Evolutionary conservation across 2,888 invertebrate genomes (phyloP).

Genomic region (Chrysopilus asiliformis): DNA sequence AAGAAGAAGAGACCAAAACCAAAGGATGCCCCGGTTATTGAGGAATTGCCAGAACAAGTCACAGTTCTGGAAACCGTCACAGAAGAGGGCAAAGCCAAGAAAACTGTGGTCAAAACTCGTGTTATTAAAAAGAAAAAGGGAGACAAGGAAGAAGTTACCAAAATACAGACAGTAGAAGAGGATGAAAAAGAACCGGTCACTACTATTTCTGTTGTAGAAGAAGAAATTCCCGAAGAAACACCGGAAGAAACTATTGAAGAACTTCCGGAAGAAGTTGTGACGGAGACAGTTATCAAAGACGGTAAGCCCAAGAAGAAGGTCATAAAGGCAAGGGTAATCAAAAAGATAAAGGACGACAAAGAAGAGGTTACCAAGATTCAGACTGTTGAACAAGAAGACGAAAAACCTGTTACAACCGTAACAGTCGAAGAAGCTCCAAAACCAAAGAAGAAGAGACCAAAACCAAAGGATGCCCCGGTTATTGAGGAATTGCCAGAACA

Average conservation of each 20-base stretch:
- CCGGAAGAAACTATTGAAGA: constrained; percentile 18
- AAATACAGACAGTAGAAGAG: constrained; percentile 26
- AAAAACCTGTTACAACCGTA: constrained; percentile 16
- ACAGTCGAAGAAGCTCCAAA: constrained; percentile 21
- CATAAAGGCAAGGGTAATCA: constrained; percentile 25
- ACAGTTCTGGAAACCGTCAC: constrained; percentile 23
- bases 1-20: constrained; percentile 20
- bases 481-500: constrained; percentile 23
- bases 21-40: constrained; percentile 18
- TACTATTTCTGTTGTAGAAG: constrained; percentile 18
- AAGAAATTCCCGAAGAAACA: constrained; percentile 13
- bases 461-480: constrained; percentile 23
- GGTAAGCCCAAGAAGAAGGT: constrained; percentile 22
- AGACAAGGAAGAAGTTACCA: constrained; percentile 14
- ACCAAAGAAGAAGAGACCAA: constrained; percentile 20
- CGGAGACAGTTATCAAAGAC: constrained; percentile 24
- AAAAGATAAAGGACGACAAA: constrained; percentile 27
- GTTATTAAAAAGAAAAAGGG: constrained; percentile 22
- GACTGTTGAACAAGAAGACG: constrained; percentile 32
- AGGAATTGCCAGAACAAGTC: constrained; percentile 30
- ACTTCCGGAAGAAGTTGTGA: constrained; percentile 20
- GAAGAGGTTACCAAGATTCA: constrained; percentile 33
- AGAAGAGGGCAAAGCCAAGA: constrained; percentile 9
- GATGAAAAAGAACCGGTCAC: constrained; percentile 29
- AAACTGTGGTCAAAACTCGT: constrained; percentile 20